Conservation (phyloP, 2,113 vertebrate genomes). For the Balaenoptera acutorostrata region DNA sequence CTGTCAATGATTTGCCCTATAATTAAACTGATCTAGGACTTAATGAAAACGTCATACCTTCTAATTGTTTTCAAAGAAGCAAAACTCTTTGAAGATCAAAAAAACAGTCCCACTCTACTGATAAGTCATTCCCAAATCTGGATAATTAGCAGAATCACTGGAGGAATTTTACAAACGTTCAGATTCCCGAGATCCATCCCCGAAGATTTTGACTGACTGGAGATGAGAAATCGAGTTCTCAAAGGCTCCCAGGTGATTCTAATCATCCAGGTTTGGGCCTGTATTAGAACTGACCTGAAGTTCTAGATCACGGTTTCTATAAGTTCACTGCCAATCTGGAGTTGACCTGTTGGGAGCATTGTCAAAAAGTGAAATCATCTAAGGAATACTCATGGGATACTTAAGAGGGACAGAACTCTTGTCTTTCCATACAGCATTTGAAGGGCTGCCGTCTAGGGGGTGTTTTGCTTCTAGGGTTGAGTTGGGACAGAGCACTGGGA, state of each 20-base stretch:
- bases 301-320: background rate
- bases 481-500: background rate
- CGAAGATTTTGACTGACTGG: background rate
- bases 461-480: background rate
- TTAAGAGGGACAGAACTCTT: fast-evolving
- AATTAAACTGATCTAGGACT: background rate
- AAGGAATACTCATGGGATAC: background rate
- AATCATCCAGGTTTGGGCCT: background rate
- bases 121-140: background rate
- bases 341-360: background rate
- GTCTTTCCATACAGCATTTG: background rate
- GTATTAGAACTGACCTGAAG: background rate
- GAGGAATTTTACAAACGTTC: background rate
- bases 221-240: background rate
- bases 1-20: background rate
- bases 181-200: background rate
- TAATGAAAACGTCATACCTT: background rate
- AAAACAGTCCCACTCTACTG: background rate
- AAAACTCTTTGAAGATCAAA: background rate
- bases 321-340: background rate
- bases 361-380: background rate
- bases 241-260: background rate
- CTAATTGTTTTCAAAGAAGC: background rate
- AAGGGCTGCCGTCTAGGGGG: background rate
- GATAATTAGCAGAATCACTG: background rate